Percentiles rank a stretch among this genome's conserved stretches.
phyloP scores from a whole-genome alignment of 2,113 vertebrate species.

The Colistium nudipinnis region DNA sequence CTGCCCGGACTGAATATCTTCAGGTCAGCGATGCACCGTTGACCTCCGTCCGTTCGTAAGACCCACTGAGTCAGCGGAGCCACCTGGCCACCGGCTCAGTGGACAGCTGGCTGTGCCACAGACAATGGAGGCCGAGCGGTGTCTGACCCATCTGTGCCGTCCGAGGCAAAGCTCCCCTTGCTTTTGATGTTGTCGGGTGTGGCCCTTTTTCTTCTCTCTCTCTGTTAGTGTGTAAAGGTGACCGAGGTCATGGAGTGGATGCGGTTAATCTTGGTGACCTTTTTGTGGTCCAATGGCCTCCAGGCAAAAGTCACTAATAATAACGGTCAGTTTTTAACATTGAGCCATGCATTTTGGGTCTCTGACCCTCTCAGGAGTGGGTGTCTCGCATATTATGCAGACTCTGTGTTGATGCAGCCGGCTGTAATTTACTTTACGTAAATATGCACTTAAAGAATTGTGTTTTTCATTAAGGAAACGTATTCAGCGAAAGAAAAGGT shows the following conservation, averaged over 20 bases:
- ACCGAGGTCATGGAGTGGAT: background rate
- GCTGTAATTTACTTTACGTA: background rate
- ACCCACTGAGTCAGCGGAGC: slow-evolving; percentile 28
- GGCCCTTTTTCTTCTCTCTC: slow-evolving; percentile 1
- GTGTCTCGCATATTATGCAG: background rate
- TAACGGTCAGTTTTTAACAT: background rate
- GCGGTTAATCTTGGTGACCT: background rate
- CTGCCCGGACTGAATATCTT: too few species aligned
- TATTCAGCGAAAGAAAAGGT: background rate
- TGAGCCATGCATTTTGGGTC: background rate
- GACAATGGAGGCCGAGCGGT: slow-evolving; percentile 47
- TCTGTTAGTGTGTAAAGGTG: slow-evolving; percentile 1
- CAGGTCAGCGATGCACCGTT: slow-evolving; percentile 4
- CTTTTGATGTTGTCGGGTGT: slow-evolving; percentile 8
- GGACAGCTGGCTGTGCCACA: slow-evolving; percentile 58
- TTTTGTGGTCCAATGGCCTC: background rate
- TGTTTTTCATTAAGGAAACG: background rate
- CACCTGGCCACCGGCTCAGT: slow-evolving; percentile 56
- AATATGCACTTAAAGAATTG: background rate
- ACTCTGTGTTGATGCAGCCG: background rate
- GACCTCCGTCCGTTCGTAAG: slow-evolving; percentile 5
- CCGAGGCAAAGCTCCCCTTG: slow-evolving; percentile 17
- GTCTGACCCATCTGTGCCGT: slow-evolving; percentile 44
- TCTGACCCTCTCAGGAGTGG: background rate
- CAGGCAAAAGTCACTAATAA: background rate